Evolutionary conservation across 2,797 vertebrate genomes (phyloP).

Genomic region (Taeniopygia guttata): DNA sequence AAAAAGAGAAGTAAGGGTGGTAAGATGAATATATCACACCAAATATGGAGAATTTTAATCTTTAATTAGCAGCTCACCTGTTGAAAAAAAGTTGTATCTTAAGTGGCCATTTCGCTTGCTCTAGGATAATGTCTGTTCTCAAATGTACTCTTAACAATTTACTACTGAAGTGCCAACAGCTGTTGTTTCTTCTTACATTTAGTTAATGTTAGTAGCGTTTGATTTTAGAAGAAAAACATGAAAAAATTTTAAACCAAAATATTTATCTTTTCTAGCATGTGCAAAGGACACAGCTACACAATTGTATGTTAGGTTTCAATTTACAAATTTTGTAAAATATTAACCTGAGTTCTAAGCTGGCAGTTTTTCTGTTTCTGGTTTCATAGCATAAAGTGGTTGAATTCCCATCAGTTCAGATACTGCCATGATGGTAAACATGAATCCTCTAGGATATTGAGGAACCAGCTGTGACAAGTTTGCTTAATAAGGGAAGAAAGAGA

Average conservation of each 20-base stretch:
- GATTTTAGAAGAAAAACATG: background rate
- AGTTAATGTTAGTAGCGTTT: background rate
- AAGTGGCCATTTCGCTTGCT: background rate
- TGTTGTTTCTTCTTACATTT: background rate
- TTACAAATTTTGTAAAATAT: background rate
- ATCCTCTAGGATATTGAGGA: constrained; percentile 29
- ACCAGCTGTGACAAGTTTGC: constrained; percentile 17
- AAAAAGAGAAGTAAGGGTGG: background rate
- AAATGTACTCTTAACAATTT: background rate
- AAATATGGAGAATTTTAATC: background rate
- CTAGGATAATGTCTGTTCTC: background rate
- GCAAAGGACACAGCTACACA: background rate
- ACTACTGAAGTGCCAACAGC: background rate
- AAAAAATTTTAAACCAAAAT: background rate
- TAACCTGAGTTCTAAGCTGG: background rate
- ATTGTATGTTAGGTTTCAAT: background rate
- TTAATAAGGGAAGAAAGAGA: constrained; percentile 48
- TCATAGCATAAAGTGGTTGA: constrained; percentile 5
- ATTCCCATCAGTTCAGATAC: constrained; percentile 5
- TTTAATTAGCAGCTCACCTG: background rate
- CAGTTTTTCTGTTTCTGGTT: constrained; percentile 9
- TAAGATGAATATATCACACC: background rate
- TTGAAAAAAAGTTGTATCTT: background rate
- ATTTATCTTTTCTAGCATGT: background rate
- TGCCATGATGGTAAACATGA: constrained; percentile 33